Base-by-base conservation (phyloP, 2,888 invertebrate species). In the Drosophila melanosoma region DNA sequence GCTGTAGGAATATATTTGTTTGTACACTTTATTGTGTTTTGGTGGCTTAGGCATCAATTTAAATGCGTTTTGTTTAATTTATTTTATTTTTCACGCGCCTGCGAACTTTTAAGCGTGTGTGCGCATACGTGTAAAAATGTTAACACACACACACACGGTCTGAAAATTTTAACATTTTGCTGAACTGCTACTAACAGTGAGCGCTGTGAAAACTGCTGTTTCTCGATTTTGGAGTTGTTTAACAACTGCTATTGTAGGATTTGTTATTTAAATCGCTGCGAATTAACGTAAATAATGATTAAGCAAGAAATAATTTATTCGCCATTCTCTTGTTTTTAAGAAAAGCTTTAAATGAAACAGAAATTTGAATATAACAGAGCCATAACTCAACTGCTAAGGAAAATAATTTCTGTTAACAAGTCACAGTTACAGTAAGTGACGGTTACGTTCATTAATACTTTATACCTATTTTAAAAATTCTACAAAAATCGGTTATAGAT, bases 21-120 rank as follows among this genome's bases (percentile, higher is more conserved):
- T 72, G 57, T 83, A 67, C 81, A 85, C 82, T 90, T 90, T 80
- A 65, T 78, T 72, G 76, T 79, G 75, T 85, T 85, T 87, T 62
- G 53, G 62, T 71, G 72, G 72, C 69, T 75, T 85, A 75, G 69
- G 81, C 81, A 87, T 81, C 58, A 68, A 65, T 71, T 83, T 83
- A 79, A 89, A 82, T 81, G 77, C 79, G 72, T 58, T 77, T 79
- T 75, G 68, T 72, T 42, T 15, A 68, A 71, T 73, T 82, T 73
- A 74, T 76, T 77, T 87, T 77, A 73, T 79, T 82, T 79, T 81
- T 90, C 90, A 91, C 91, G 90, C 91, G 91, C 89, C 89, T 91
- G 91, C 91, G 89, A 92, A 68, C 70, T 67, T 62, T 74, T 77
- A 62, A 82, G 69, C 67, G 81, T 85, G 80, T 79, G 75, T 74